These are phyloP conservation scores for Podarcis lilfordi DNA, from an alignment of 2,797 vertebrate species.

Conservation along the genomic window DNA sequence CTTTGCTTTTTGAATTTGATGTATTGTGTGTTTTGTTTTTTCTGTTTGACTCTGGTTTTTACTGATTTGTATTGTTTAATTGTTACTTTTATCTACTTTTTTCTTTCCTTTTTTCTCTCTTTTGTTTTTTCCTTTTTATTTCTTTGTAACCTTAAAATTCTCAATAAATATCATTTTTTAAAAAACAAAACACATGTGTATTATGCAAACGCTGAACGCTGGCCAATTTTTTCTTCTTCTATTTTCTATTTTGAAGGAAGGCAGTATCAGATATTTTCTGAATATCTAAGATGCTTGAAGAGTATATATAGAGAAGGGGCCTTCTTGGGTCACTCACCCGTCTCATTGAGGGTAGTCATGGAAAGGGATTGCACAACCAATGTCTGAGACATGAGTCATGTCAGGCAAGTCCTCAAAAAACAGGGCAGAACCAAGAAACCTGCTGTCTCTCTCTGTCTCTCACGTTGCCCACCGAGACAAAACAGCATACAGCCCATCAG, in stretches of 20 bases:
- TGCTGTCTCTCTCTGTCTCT: background rate
- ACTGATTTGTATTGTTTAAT: too few relatives aligned
- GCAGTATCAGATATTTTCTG: slow-evolving; percentile 29
- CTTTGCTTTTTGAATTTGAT: too few relatives aligned
- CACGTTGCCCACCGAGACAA: background rate
- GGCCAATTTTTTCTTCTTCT: slow-evolving; percentile 33
- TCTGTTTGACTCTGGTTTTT: too few relatives aligned
- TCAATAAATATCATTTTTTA: too few relatives aligned
- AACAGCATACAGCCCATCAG: background rate
- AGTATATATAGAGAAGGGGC: background rate
- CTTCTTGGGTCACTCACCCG: background rate
- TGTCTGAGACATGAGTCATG: background rate
- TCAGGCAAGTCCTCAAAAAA: slow-evolving; percentile 6
- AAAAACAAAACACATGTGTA: background rate
- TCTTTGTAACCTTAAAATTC: too few relatives aligned
- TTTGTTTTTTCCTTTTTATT: too few relatives aligned
- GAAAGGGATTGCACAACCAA: background rate
- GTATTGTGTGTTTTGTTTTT: too few relatives aligned
- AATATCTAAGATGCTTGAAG: slow-evolving; percentile 38
- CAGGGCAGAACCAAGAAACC: slow-evolving; percentile 1
- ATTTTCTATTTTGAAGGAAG: slow-evolving; percentile 34
- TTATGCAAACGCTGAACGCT: slow-evolving; percentile 11
- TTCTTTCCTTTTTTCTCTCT: too few relatives aligned
- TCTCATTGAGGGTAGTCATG: slow-evolving; percentile 4
- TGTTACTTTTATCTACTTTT: too few relatives aligned